phyloP scores from a whole-genome alignment of 2,113 vertebrate species.

The Oreochromis tanganicae region DNA sequence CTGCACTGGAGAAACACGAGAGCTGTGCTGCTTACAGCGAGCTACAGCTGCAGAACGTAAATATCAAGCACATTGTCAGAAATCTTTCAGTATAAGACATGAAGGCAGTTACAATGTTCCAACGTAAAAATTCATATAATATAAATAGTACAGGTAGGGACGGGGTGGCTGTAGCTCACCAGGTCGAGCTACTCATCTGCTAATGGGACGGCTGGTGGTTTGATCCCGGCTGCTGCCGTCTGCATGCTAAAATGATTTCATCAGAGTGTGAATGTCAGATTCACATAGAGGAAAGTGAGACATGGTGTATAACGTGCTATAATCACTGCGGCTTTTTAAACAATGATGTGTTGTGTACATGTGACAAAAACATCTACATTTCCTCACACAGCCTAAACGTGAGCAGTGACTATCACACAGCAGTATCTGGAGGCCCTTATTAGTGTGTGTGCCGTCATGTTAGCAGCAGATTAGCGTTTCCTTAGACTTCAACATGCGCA shows the following conservation, averaged over 20 bases:
- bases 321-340: background rate
- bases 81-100: background rate
- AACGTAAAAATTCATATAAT: background rate
- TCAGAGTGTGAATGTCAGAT: background rate
- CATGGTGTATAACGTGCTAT: background rate
- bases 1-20: background rate
- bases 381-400: background rate
- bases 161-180: background rate
- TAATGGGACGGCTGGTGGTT: background rate
- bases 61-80: background rate
- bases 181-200: background rate
- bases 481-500: background rate
- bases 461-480: background rate
- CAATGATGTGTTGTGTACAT: background rate
- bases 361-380: background rate
- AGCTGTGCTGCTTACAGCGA: background rate
- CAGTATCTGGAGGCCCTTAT: background rate
- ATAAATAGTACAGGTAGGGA: background rate
- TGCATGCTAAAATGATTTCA: background rate
- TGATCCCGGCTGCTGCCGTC: background rate
- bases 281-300: background rate
- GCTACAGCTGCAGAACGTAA: background rate
- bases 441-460: background rate
- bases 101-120: background rate
- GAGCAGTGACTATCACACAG: background rate